These are phyloP conservation scores for Lasioglossum villosulum DNA, from an alignment of 2,888 invertebrate species.

Conservation along the genomic window DNA sequence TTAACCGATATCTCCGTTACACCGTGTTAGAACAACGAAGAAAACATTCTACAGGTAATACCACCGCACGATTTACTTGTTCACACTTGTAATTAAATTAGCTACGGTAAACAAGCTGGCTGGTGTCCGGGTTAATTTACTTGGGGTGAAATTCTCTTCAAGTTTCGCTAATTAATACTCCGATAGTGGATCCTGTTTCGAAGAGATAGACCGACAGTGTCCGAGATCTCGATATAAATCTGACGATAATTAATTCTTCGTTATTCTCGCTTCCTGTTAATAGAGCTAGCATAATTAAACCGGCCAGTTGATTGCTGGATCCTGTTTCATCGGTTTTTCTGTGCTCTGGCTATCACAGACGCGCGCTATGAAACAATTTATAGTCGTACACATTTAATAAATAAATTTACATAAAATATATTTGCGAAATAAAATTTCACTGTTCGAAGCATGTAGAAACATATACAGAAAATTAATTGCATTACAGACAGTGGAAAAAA, in stretches of 20 bases:
- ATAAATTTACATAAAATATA: not conserved
- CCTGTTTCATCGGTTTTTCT: not conserved
- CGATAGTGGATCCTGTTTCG: constrained; percentile 11
- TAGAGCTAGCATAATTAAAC: constrained; percentile 18
- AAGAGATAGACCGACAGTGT: constrained; percentile 6
- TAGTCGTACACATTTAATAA: not conserved
- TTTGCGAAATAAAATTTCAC: not conserved
- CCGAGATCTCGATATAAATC: constrained; percentile 2
- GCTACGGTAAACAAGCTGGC: constrained; percentile 8
- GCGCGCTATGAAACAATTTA: not conserved
- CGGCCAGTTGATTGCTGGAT: not conserved
- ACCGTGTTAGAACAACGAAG: not conserved
- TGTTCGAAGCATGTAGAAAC: not conserved
- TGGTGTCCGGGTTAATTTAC: constrained; percentile 22
- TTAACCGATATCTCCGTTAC: not conserved
- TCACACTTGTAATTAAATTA: not conserved
- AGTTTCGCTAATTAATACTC: constrained; percentile 49
- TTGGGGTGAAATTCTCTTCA: constrained; percentile 20
- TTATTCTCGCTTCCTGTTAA: constrained; percentile 9
- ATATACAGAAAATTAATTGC: not conserved
- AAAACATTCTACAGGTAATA: not conserved
- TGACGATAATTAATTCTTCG: constrained; percentile 41
- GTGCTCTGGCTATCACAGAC: not conserved
- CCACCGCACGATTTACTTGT: not conserved
- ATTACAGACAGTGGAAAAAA: not conserved